A percentile compares a stretch with the other conserved stretches of the same genome.
These are phyloP conservation scores for Archivesica marissinica DNA, from an alignment of 1,140 invertebrate genomes.

Conservation along the genomic window DNA sequence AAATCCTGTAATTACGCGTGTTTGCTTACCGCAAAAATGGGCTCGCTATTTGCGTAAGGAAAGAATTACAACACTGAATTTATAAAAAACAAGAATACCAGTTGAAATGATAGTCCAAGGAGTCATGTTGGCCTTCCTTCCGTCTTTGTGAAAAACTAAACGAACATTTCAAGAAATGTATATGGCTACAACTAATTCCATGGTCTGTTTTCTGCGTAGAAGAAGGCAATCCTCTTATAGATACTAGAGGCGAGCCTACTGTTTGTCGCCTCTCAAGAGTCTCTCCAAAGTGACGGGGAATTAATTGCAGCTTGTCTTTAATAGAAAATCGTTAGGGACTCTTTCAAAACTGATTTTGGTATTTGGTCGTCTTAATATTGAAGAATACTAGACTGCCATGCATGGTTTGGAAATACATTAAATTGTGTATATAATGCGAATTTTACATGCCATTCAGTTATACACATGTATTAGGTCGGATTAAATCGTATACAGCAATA, in stretches of 20 bases:
- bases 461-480: too few species aligned
- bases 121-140: background rate
- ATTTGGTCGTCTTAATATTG: too few species aligned
- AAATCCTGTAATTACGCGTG: too few species aligned
- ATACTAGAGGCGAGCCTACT: background rate
- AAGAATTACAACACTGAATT: too few species aligned
- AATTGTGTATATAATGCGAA: too few species aligned
- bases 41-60: too few species aligned
- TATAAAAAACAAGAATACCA: background rate
- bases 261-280: background rate
- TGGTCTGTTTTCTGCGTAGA: background rate
- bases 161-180: background rate
- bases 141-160: background rate
- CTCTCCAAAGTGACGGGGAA: background rate
- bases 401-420: too few species aligned
- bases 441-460: too few species aligned
- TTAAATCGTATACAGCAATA: too few species aligned
- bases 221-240: constrained; percentile 10
- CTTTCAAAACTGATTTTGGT: too few species aligned
- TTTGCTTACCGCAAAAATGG: too few species aligned
- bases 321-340: background rate
- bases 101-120: background rate
- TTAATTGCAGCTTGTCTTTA: background rate
- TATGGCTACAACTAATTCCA: background rate
- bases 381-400: too few species aligned